Evolutionary conservation across 2,797 vertebrate species (phyloP), one percentile per base, ranked within the genome.

Genomic region (Enteromius fasciolatus): DNA sequence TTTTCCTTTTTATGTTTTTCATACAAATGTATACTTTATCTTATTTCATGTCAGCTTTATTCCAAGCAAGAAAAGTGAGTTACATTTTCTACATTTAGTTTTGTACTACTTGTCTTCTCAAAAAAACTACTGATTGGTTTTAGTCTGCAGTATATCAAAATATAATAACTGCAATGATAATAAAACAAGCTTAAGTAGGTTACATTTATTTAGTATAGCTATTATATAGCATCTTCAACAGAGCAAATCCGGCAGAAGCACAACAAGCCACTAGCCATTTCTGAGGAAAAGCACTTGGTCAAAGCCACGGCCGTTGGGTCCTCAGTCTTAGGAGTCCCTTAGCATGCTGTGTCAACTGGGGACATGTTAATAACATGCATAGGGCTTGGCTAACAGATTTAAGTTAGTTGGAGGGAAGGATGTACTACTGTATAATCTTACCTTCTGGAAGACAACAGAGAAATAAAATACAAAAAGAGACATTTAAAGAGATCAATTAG

Each of bases 361-460:
- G 63, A 23, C 64, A 59, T 90, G 89, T 93, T 93, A 94, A 92
- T 90, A 90, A 90, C 94, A 93, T 94, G 94, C 94, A 94, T 88
- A 89, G 86, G 83, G 80, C 87, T 83, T 85, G 88, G 84, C 83
- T 82, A 88, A 88, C 85, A 85, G 73, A 90, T 81, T 89, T 85
- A 82, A 83, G 90, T 92, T 89, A 93, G 91, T 89, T 86, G 86
- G 87, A 92, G 88, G 63, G 85, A 23, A 76, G 77, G 66, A 31
- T 67, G 81, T 84, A 87, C 75, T 91, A 88, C 89, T 85, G 77
- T 89, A 90, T 83, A 89, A 82, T 93, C 94, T 95, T 96, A 95
- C 95, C 94, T 95, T 95, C 95, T 95, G 93, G 93, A 93, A 90
- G 94, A 93, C 74, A 95, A 94, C 89, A 94, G 91, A 92, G 91